Base-by-base conservation (phyloP, 1,140 invertebrate genomes). In the Drosophila tani region DNA sequence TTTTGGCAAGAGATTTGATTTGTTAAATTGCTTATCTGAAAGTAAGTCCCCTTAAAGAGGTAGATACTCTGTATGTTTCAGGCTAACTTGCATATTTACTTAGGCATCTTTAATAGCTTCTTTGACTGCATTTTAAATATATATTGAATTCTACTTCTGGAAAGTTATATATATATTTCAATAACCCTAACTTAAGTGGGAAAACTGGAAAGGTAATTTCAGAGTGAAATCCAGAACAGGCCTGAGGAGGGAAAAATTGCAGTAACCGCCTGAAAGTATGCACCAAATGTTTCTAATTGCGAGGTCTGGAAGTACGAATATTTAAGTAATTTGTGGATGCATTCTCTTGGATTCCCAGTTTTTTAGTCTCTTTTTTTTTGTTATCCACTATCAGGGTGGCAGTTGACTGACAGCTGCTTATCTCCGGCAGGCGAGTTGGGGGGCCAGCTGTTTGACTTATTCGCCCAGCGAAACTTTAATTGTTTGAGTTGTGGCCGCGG, bases 331-430 rank as follows among this genome's bases (percentile, higher is more conserved):
- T 68, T 38, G 19, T 35, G 35, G 21, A 32, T 24, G 14, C 12
- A 1, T 55, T 55, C 19, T 29, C 19, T 21, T n/a, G 35, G 12
- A 38, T 38, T 14, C 47, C 15, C 3, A 24, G 21, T 29, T 38
- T 55, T n/a, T 40, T 24, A 21, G 5, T 45, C 3, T 35, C 7
- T n/a, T 7, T 46, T n/a, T 38, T 19, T 15, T 9, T 60, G 35
- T 14, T 32, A 60, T 60, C 19, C 47, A 46, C 40, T 38, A 68
- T 55, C 17, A n/a, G 35, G 2, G 11, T 32, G 29, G 2, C 14
- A 32, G 21, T 56, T 68, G 63, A 68, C 63, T 68, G 63, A 68
- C 64, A 70, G 67, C 67, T 70, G 67, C 64, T 70, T 70, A 70
- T 70, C 67, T n/a, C 17, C 32, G 63, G 40, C 6, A 15, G 41